Percentiles rank a stretch among this genome's conserved stretches.
Evolutionary conservation across 2,797 vertebrate genomes (phyloP).

Genomic region (Diplodus sargus): DNA sequence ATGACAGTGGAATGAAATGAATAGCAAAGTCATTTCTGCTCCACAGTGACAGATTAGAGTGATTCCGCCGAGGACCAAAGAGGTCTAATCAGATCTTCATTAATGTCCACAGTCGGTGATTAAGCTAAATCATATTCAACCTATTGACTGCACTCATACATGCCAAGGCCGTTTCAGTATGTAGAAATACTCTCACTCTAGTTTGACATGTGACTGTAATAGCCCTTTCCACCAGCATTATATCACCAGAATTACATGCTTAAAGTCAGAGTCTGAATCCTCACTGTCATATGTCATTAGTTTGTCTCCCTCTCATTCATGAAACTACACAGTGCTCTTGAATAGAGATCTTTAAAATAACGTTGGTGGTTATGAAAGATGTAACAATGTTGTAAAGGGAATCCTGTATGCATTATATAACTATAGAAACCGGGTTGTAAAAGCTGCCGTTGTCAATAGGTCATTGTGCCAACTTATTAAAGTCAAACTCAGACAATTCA

Average conservation of each 20-base stretch:
- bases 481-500: not conserved
- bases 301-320: not conserved
- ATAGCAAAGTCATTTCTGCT: conserved; percentile 11
- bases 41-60: conserved; percentile 19
- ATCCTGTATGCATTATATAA: no score
- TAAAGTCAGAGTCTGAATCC: not conserved
- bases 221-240: not conserved
- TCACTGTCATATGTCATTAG: not conserved
- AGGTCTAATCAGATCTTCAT: conserved; percentile 42
- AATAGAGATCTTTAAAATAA: not conserved
- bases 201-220: conserved; percentile 14
- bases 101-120: conserved; percentile 28
- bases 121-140: conserved; percentile 25
- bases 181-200: not conserved
- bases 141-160: conserved; percentile 2
- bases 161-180: conserved; percentile 2
- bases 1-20: conserved; percentile 20
- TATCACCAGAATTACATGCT: not conserved
- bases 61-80: conserved; percentile 13
- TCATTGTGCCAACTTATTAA: not conserved
- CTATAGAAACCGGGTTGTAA: not conserved
- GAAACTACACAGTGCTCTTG: not conserved
- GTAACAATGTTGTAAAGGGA: not conserved
- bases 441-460: not conserved
- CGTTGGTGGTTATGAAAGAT: not conserved